A percentile compares a stretch with the other conserved stretches of the same genome.
Conservation (phyloP, 2,888 invertebrate species). For the Apeira syringaria region DNA sequence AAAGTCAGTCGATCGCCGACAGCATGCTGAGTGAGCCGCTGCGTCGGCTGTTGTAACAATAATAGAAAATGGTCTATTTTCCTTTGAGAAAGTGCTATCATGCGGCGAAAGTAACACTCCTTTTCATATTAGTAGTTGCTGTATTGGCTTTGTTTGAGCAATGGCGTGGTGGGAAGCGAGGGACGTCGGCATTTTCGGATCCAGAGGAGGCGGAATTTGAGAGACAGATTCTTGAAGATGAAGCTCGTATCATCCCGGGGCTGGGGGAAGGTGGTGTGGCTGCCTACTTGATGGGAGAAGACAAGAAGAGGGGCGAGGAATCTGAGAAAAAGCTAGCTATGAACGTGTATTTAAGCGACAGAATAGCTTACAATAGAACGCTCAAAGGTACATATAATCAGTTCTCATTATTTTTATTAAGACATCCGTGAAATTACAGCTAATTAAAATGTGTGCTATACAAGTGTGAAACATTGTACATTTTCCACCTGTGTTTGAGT, state of each 20-base stretch:
- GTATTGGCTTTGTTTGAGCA: slow-evolving; percentile 64
- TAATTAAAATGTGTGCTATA: not conserved
- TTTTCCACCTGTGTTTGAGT: not conserved
- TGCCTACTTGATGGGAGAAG: slow-evolving; percentile 86
- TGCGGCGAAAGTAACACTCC: slow-evolving; percentile 53
- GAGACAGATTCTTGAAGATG: slow-evolving; percentile 83
- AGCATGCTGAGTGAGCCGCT: slow-evolving; percentile 37
- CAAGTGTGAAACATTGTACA: not conserved
- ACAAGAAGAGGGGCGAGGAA: slow-evolving; percentile 86
- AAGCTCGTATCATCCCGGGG: slow-evolving; percentile 85
- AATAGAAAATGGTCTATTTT: slow-evolving; percentile 57
- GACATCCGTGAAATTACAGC: not conserved
- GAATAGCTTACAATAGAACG: slow-evolving; percentile 92
- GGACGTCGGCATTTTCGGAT: slow-evolving; percentile 46
- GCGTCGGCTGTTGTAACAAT: slow-evolving; percentile 24
- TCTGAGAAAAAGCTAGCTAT: slow-evolving; percentile 93
- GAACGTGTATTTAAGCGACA: slow-evolving; percentile 94
- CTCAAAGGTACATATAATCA: slow-evolving; percentile 79
- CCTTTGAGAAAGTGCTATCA: slow-evolving; percentile 71
- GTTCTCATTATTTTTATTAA: slow-evolving; percentile 4
- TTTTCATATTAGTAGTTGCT: slow-evolving; percentile 59
- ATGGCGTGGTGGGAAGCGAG: slow-evolving; percentile 69
- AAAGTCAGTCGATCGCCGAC: slow-evolving; percentile 51
- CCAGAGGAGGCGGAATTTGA: slow-evolving; percentile 63
- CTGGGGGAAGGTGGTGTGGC: slow-evolving; percentile 89